Conservation (phyloP, 2,113 vertebrate species). For the Centropus bengalensis region DNA sequence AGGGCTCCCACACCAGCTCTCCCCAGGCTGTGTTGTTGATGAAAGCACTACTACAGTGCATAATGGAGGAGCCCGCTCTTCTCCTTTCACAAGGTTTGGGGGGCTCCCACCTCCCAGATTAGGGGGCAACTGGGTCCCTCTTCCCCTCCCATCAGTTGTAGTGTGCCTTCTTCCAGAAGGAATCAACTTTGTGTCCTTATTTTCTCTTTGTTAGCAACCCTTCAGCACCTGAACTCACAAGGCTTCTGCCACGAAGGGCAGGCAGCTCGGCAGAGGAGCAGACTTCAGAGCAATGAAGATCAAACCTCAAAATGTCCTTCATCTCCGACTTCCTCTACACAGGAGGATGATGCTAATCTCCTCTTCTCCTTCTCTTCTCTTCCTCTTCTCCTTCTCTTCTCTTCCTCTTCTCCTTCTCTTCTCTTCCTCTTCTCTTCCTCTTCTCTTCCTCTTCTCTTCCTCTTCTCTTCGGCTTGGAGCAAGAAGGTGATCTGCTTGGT, state of each 20-base stretch:
- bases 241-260: accelerated
- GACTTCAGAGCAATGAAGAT: background rate
- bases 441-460: no score
- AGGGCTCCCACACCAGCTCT: background rate
- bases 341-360: background rate
- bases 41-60: accelerated
- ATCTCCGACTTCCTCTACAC: accelerated
- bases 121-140: background rate
- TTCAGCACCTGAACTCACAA: background rate
- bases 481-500: background rate
- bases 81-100: background rate
- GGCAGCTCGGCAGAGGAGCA: background rate
- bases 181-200: background rate
- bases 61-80: background rate
- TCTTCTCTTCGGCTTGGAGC: background rate
- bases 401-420: no score
- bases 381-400: no score
- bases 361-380: background rate
- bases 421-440: no score
- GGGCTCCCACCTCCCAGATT: background rate
- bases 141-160: background rate
- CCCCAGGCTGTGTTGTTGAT: accelerated
- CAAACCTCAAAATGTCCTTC: background rate
- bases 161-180: background rate
- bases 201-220: background rate